Evolutionary conservation across 2,113 vertebrate genomes (phyloP), one percentile per base, ranked within the genome.

Genomic region (Mormyrus lacerda): DNA sequence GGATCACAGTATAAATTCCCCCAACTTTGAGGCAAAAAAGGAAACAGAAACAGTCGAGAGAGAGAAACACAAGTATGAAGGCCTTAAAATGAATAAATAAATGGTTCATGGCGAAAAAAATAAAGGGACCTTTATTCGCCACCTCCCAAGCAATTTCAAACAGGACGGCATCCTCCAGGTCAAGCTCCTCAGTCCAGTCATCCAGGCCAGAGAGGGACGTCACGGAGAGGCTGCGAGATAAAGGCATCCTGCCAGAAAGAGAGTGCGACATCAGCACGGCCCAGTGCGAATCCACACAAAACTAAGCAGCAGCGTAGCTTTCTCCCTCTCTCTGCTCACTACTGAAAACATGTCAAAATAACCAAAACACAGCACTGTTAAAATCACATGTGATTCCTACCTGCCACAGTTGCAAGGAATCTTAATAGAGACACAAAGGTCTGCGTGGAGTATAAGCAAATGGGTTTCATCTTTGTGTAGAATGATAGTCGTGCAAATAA

Each of bases 131-230:
- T 96, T 98, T 98, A 93, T 98, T 98, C n/a, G 97, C 97, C 42
- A 98, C 97, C 91, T 98, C 97, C 97, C 97, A 98, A 48, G 97
- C 97, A 44, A 98, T 97, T 93, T 98, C 97, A 92, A 98, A 98
- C 73, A 98, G 96, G 51, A 98, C 93, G 0, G 96, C 93, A 89
- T 98, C 96, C 89, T 98, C 97, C 90, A 97, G 91, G 90, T 97
- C 96, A 91, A 97, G 96, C 85, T 97, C 97, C 94, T 97, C 96
- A 0, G 97, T 97, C 97, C 96, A 97, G 0, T 97, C 97, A 51
- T 98, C 97, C 89, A 98, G 93, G 65, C 96, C 97, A 0, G 96
- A 96, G 85, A 98, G 94, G 50, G 97, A 98, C 50, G 96, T 97
- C 92, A 97, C 93, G 0, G 97, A 98, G 87, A 97, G 92, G 94